Conservation (phyloP, 2,113 vertebrate species). For the Gopherus flavomarginatus region DNA sequence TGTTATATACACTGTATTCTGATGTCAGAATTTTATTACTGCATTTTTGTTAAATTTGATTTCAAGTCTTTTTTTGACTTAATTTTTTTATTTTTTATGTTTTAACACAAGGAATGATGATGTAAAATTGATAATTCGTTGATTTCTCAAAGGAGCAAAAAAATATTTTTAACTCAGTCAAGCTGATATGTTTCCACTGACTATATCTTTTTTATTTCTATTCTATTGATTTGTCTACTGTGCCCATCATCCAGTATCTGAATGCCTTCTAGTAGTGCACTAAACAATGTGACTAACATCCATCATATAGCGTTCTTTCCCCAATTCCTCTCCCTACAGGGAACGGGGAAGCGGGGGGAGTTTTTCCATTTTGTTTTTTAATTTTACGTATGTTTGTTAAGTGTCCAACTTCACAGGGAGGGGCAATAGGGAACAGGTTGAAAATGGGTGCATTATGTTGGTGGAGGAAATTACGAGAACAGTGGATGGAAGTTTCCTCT, state of each 20-base stretch:
- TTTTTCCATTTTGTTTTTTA: neutral
- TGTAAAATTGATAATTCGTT: neutral
- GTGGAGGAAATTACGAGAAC: neutral
- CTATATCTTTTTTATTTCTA: neutral
- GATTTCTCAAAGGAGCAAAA: neutral
- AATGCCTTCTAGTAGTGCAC: rapidly evolving
- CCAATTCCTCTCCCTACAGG: neutral
- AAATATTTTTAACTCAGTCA: neutral
- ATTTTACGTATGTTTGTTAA: neutral
- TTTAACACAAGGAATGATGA: neutral
- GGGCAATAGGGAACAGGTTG: neutral
- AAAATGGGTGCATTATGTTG: neutral
- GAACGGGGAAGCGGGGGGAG: neutral
- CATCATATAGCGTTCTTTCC: neutral
- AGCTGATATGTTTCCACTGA: neutral
- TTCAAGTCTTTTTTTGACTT: neutral
- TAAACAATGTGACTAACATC: neutral
- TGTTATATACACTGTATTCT: neutral
- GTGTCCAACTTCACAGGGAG: neutral
- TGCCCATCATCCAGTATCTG: neutral
- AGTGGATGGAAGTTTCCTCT: neutral
- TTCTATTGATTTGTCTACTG: neutral
- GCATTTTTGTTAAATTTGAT: neutral
- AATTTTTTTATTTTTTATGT: neutral
- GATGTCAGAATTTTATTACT: neutral